Evolutionary conservation across 2,888 invertebrate species (phyloP).

Genomic region (Cabera pusaria): DNA sequence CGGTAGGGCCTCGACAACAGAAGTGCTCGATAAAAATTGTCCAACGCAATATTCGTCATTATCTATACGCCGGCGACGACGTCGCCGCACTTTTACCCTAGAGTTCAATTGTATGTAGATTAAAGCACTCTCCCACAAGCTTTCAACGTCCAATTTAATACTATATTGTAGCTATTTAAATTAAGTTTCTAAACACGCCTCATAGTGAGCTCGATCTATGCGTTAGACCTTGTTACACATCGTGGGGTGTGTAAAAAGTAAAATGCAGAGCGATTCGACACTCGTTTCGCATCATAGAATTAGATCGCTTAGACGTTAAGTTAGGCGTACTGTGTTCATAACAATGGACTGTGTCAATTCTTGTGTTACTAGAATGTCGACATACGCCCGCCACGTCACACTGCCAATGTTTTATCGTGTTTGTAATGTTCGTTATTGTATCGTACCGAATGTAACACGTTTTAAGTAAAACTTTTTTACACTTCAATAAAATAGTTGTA

Average conservation of each 20-base stretch:
- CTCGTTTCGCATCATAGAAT: constrained; percentile 66
- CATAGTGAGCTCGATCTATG: constrained; percentile 75
- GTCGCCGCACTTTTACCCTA: constrained; percentile 37
- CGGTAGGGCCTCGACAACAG: constrained; percentile 21
- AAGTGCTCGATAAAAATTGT: constrained; percentile 29
- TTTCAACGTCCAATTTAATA: constrained; percentile 45
- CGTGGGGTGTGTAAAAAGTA: constrained; percentile 57
- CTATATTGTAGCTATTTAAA: constrained; percentile 39
- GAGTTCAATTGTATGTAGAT: constrained; percentile 52
- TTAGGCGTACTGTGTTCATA: constrained; percentile 70
- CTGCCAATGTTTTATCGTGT: constrained; percentile 64
- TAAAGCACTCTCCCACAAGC: constrained; percentile 50
- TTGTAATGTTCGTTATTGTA: constrained; percentile 41
- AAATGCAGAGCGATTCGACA: constrained; percentile 51
- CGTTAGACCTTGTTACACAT: constrained; percentile 74
- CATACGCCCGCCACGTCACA: constrained; percentile 81
- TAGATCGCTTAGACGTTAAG: constrained; percentile 53
- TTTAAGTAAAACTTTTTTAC: constrained; percentile 68
- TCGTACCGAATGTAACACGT: constrained; percentile 59
- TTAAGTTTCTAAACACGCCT: constrained; percentile 50
- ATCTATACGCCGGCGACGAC: constrained; percentile 40
- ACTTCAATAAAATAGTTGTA: constrained; percentile 78
- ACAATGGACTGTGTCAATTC: constrained; percentile 86
- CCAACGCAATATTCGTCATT: constrained; percentile 31
- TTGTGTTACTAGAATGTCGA: constrained; percentile 85